Evolutionary conservation across 2,113 vertebrate genomes (phyloP).

Genomic region (Felis chaus): DNA sequence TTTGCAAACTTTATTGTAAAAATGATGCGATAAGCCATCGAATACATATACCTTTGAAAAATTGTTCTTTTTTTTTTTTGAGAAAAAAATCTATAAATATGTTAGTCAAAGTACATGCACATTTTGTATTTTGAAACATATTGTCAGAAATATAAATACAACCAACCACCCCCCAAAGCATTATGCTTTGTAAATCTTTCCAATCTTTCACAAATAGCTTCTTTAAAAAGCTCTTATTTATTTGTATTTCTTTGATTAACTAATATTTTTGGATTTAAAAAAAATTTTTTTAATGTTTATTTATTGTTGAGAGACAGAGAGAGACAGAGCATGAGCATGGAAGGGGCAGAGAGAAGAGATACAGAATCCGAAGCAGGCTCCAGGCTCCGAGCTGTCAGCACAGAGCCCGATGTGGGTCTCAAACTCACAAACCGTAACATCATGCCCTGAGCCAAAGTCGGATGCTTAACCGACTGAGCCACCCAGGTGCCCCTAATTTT

Average conservation of each 20-base stretch:
- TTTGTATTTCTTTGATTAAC: not conserved
- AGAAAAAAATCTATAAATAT: not conserved
- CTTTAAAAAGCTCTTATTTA: not conserved
- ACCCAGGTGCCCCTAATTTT: not conserved
- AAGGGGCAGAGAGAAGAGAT: too few relatives aligned
- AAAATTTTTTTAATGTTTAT: too few relatives aligned
- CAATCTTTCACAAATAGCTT: not conserved
- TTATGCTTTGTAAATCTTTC: not conserved
- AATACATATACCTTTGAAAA: not conserved
- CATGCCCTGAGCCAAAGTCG: too few relatives aligned
- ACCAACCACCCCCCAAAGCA: not conserved
- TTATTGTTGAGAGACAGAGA: too few relatives aligned
- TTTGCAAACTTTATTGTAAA: not conserved
- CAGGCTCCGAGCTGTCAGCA: too few relatives aligned
- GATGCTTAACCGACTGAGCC: too few relatives aligned
- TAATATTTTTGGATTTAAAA: not conserved
- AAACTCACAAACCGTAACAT: too few relatives aligned
- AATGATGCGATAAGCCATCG: not conserved
- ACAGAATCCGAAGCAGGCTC: too few relatives aligned
- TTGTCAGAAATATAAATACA: not conserved
- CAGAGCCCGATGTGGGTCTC: too few relatives aligned
- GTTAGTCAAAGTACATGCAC: not conserved
- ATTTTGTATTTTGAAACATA: not conserved
- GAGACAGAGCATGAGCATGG: too few relatives aligned
- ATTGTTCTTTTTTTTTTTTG: not conserved